Evolutionary conservation across 2,113 vertebrate species (phyloP).

Genomic region (Phoenicopterus ruber): DNA sequence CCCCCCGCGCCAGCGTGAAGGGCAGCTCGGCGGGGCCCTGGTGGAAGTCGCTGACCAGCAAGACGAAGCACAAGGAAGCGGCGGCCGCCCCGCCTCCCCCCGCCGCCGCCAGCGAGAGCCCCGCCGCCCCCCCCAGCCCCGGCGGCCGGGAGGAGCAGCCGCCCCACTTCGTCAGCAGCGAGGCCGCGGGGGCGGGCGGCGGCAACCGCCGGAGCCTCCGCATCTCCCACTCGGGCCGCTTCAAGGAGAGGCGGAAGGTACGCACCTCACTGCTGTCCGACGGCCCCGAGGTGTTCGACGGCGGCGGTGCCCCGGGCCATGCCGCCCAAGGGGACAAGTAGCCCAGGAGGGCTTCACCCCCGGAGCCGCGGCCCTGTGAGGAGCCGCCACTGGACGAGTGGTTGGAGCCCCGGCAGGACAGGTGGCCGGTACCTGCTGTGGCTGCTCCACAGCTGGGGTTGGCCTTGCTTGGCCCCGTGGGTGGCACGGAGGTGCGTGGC

Average conservation of each 20-base stretch:
- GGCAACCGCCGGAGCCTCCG: constrained; percentile 85
- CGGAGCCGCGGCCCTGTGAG: not conserved
- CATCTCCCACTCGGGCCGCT: constrained; percentile 91
- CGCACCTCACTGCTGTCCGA: constrained; percentile 80
- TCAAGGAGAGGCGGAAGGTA: constrained; percentile 84
- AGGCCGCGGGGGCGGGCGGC: constrained; percentile 57
- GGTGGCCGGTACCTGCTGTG: no score
- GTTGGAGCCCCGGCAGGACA: not conserved
- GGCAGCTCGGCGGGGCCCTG: constrained; percentile 55
- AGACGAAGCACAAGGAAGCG: constrained; percentile 76
- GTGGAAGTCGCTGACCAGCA: constrained; percentile 79
- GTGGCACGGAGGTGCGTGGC: not conserved
- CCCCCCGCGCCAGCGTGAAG: not conserved
- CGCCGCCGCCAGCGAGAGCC: not conserved
- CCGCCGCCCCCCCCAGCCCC: not conserved
- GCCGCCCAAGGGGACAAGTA: constrained; percentile 27
- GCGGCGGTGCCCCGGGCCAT: not conserved
- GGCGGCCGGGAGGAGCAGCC: constrained; percentile 60
- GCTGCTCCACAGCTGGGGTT: not conserved
- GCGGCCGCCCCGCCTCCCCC: not conserved
- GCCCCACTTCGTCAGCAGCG: constrained; percentile 55
- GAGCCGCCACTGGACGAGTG: not conserved
- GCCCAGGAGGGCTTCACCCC: not conserved
- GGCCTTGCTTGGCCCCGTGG: not conserved
- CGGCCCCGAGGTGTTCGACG: constrained; percentile 73